Percentiles rank a stretch among this genome's conserved stretches.
Conservation (phyloP, 2,113 vertebrate genomes). For the Myodes glareolus region DNA sequence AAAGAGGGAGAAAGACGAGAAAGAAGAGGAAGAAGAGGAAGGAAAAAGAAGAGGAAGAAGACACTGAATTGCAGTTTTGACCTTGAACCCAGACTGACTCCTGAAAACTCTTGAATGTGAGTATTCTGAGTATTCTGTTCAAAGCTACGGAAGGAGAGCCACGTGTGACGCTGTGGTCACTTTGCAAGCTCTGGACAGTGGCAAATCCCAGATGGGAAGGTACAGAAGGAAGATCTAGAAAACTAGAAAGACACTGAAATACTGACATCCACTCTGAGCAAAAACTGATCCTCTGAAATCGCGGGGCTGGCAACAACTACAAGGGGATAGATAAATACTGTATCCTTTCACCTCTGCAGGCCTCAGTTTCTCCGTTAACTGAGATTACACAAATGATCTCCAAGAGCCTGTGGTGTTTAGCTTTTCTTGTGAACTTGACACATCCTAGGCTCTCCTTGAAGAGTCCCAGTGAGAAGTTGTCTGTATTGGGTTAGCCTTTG, state of each 20-base stretch:
- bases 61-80: not conserved
- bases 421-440: not conserved
- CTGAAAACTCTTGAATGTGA: not conserved
- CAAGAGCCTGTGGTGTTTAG: not conserved
- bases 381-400: slow-evolving; percentile 24
- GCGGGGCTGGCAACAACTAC: not conserved
- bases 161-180: not conserved
- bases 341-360: not conserved
- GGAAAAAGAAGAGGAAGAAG: no score
- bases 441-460: not conserved
- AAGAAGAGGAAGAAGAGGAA: not conserved
- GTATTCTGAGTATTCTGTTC: not conserved
- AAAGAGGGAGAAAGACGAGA: not conserved
- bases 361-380: slow-evolving; percentile 5
- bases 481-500: not conserved
- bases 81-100: not conserved
- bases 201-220: not conserved
- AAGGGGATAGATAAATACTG: not conserved
- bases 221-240: not conserved
- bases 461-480: not conserved
- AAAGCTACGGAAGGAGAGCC: not conserved
- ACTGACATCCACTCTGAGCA: not conserved
- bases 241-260: not conserved
- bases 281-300: slow-evolving; percentile 4
- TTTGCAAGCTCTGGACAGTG: not conserved